phyloP scores from a whole-genome alignment of 2,888 invertebrate species.

The Helleia helle region DNA sequence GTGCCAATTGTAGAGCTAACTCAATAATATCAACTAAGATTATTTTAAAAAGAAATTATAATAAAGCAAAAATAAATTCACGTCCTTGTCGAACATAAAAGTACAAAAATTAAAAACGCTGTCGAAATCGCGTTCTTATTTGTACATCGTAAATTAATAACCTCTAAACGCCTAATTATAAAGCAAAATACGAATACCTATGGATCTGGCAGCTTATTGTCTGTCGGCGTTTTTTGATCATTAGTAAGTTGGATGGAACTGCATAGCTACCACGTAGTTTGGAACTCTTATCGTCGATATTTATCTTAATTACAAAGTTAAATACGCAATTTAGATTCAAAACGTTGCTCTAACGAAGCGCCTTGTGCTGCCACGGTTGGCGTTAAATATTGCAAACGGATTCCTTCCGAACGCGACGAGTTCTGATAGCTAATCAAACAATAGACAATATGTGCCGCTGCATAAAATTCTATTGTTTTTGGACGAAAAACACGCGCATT shows the following conservation, averaged over 20 bases:
- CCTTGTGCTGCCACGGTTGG: slow-evolving; percentile 59
- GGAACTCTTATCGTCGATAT: slow-evolving; percentile 54
- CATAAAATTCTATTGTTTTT: slow-evolving; percentile 46
- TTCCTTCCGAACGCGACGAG: slow-evolving; percentile 43
- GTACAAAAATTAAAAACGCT: too few relatives aligned
- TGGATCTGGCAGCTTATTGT: slow-evolving; percentile 16
- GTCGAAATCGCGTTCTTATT: too few relatives aligned
- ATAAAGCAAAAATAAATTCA: too few relatives aligned
- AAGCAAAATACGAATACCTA: slow-evolving; percentile 11
- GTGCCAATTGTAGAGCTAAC: too few relatives aligned
- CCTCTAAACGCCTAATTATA: slow-evolving; percentile 14
- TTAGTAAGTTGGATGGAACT: slow-evolving; percentile 36
- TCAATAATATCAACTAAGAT: too few relatives aligned
- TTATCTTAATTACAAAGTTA: slow-evolving; percentile 67
- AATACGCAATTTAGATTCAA: slow-evolving; percentile 61
- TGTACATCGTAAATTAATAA: background rate
- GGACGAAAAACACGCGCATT: slow-evolving; percentile 35
- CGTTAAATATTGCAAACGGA: slow-evolving; percentile 55
- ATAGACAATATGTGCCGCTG: slow-evolving; percentile 42
- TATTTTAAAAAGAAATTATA: too few relatives aligned
- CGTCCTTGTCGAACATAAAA: too few relatives aligned
- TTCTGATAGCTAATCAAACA: slow-evolving; percentile 58
- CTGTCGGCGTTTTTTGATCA: slow-evolving; percentile 27
- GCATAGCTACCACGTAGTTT: slow-evolving; percentile 46
- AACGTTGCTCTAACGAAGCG: slow-evolving; percentile 47